Evolutionary conservation across 2,797 vertebrate genomes (phyloP).

Genomic region (Poecile montanus): DNA sequence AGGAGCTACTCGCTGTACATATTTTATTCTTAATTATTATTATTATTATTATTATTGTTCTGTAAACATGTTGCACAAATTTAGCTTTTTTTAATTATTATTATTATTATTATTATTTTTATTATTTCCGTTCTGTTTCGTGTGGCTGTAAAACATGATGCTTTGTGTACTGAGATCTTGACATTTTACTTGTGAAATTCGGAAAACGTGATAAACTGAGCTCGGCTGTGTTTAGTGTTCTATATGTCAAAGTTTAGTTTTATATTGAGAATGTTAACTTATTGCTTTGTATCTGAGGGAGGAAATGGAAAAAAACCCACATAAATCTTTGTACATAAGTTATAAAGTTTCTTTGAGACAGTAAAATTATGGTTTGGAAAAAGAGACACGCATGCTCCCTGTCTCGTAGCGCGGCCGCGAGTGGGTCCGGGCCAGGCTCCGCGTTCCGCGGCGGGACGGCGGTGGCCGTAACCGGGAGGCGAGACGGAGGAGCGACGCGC

Average conservation of each 20-base stretch:
- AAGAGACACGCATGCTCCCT: conserved; percentile 54
- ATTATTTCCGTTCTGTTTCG: conserved; percentile 72
- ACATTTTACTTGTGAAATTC: conserved; percentile 85
- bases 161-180: conserved; percentile 90
- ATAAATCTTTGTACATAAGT: conserved; percentile 89
- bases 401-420: background rate
- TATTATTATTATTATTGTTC: conserved; percentile 70
- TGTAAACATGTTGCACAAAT: conserved; percentile 83
- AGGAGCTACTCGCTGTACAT: conserved; percentile 76
- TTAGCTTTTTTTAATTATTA: conserved; percentile 59
- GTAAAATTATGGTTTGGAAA: conserved; percentile 95
- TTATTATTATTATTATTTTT: conserved; percentile 31
- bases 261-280: conserved; percentile 98
- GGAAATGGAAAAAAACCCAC: background rate
- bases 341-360: conserved; percentile 93
- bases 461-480: background rate
- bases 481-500: background rate
- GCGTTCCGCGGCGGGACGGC: background rate
- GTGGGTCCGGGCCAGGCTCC: background rate
- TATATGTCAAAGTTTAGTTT: conserved; percentile 96
- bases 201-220: conserved; percentile 86
- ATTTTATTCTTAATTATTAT: conserved; percentile 71
- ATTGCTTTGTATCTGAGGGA: conserved; percentile 89
- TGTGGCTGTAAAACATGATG: conserved; percentile 89
- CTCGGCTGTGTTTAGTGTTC: conserved; percentile 88